phyloP scores from a whole-genome alignment of 2,797 vertebrate species.

The Myotis planiceps region DNA sequence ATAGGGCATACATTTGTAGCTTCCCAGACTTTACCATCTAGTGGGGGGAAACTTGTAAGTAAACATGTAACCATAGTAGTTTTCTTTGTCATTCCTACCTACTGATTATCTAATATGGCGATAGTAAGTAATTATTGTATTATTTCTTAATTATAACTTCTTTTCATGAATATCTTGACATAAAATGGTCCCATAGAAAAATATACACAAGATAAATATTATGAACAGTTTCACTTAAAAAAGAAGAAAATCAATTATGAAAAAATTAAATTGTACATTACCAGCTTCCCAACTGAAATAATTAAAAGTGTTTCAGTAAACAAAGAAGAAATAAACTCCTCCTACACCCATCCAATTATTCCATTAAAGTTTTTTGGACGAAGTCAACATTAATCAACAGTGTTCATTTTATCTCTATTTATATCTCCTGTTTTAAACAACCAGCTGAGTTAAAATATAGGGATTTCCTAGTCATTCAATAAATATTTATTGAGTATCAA shows the following conservation, averaged over 20 bases:
- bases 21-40: neutral
- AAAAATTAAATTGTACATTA: neutral
- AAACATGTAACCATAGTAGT: neutral
- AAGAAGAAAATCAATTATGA: neutral
- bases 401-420: neutral
- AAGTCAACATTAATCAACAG: neutral
- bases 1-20: neutral
- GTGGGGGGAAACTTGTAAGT: neutral
- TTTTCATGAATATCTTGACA: constrained; percentile 20
- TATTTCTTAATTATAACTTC: neutral
- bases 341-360: neutral
- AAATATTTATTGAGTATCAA: neutral
- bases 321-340: neutral
- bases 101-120: neutral
- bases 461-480: neutral
- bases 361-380: neutral
- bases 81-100: neutral
- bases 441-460: neutral
- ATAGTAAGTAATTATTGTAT: neutral
- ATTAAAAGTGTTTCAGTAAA: neutral
- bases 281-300: neutral
- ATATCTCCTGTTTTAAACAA: neutral
- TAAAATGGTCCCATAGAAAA: constrained; percentile 12
- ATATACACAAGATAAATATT: neutral
- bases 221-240: constrained; percentile 16